Conservation (phyloP, 2,797 vertebrate genomes). For the Toxotes lorentzi region DNA sequence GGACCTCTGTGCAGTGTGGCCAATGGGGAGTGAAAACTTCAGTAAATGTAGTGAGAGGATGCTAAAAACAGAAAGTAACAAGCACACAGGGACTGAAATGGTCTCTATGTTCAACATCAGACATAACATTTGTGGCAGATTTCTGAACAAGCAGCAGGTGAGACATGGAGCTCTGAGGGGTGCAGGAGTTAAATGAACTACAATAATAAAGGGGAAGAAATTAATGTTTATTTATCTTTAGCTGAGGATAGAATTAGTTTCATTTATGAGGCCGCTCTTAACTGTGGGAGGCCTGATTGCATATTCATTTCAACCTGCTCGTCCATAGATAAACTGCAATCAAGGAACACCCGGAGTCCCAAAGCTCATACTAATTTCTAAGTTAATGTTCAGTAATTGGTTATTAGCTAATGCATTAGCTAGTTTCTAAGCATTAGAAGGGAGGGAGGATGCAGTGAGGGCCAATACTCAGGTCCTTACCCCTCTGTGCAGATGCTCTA, state of each 20-base stretch:
- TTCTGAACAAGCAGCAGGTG: conserved; percentile 19
- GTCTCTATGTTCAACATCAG: conserved; percentile 48
- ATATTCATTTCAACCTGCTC: conserved; percentile 42
- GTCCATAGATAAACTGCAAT: conserved; percentile 7
- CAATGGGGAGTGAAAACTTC: conserved; percentile 58
- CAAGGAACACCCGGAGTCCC: background rate
- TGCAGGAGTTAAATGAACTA: conserved; percentile 11
- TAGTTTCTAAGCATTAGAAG: background rate
- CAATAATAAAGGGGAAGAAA: conserved; percentile 26
- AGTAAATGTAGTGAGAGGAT: conserved; percentile 49
- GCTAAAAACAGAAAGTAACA: conserved; percentile 30
- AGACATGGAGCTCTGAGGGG: conserved; percentile 8
- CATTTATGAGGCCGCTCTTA: conserved; percentile 38
- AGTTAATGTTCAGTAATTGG: conserved; percentile 10
- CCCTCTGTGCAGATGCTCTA: conserved; percentile 20
- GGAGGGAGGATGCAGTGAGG: background rate
- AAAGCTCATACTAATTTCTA: conserved; percentile 25
- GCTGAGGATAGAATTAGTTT: conserved; percentile 28
- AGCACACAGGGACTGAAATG: conserved; percentile 21
- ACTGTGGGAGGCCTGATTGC: conserved; percentile 30
- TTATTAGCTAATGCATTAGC: background rate
- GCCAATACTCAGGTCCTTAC: background rate
- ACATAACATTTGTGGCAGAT: conserved; percentile 30
- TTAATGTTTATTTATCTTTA: conserved; percentile 40
- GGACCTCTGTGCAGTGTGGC: conserved; percentile 31